These are phyloP conservation scores for Sander vitreus DNA, from an alignment of 2,113 vertebrate genomes.

Conservation along the genomic window DNA sequence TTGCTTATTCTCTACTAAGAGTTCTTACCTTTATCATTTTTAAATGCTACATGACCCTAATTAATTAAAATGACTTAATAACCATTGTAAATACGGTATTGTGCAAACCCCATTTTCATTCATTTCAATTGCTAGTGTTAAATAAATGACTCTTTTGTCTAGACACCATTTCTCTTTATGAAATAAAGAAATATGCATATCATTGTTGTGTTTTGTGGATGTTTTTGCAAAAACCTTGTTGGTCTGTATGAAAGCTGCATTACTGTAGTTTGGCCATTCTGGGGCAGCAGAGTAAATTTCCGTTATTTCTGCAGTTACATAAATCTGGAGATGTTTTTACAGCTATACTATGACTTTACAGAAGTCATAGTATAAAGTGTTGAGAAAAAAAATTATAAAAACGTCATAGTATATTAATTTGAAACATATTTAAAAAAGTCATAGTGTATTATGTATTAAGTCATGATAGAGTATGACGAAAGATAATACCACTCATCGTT, in stretches of 20 bases:
- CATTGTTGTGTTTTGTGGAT: constrained; percentile 62
- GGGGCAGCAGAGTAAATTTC: too few species aligned
- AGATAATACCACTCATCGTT: too few species aligned
- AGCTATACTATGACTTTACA: too few species aligned
- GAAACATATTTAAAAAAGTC: too few species aligned
- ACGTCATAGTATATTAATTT: too few species aligned
- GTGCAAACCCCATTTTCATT: constrained; percentile 95
- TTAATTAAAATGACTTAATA: constrained; percentile 93
- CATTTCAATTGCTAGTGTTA: constrained; percentile 99
- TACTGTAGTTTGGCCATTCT: not conserved
- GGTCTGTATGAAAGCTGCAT: not conserved
- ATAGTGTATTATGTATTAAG: too few species aligned
- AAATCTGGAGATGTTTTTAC: too few species aligned
- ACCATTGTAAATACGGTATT: constrained; percentile 99
- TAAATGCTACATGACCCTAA: constrained; percentile 95
- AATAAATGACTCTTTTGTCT: constrained; percentile 95
- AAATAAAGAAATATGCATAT: constrained; percentile 99
- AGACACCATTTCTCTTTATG: constrained; percentile 99
- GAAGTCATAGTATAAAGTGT: too few species aligned
- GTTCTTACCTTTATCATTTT: constrained; percentile 94
- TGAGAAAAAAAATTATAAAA: too few species aligned
- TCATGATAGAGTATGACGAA: too few species aligned
- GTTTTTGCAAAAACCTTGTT: constrained; percentile 2
- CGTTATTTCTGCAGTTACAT: too few species aligned
- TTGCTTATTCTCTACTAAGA: constrained; percentile 98